These are phyloP conservation scores for mouse (Mus musculus) DNA, from an alignment of 2,113 vertebrate genomes.

Conservation along the genomic window GRCm39 chr12:97432001-97432500, in stretches of 20 bases:
- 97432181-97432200: constrained; percentile 7
- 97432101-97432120: not conserved
- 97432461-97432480: constrained; percentile 38
- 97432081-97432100: not conserved
- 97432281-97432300: constrained; percentile 62
- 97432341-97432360: constrained; percentile 53
- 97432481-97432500: not conserved
- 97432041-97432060: too few relatives aligned
- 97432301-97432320: constrained; percentile 65
- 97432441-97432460: constrained; percentile 72
- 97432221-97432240: constrained; percentile 35
- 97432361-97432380: constrained; percentile 31
- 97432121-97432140: not conserved
- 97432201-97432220: constrained; percentile 31
- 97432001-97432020: not conserved
- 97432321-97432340: constrained; percentile 67
- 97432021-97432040: not conserved
- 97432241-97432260: not conserved
- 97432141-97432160: constrained; percentile 9
- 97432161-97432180: not conserved
- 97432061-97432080: not conserved
- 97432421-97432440: constrained; percentile 68
- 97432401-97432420: constrained; percentile 34
- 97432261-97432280: constrained; percentile 20
- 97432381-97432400: constrained; percentile 72